Conservation (phyloP, 2,888 invertebrate genomes). For the Tenthredo livida region DNA sequence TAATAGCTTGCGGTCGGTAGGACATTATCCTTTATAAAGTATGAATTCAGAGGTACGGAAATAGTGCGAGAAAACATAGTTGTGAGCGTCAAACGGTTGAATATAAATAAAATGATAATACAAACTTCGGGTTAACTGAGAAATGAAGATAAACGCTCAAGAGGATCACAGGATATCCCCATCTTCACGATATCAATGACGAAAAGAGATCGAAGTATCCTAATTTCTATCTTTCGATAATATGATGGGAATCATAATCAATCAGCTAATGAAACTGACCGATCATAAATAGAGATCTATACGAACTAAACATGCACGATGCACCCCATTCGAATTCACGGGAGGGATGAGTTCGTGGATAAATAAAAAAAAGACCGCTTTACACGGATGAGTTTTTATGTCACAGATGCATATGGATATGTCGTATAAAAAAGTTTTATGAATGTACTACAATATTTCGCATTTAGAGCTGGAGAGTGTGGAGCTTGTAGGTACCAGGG, state of each 20-base stretch:
- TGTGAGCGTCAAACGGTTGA: not conserved
- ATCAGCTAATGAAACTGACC: not conserved
- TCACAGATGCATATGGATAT: not conserved
- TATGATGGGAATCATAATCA: not conserved
- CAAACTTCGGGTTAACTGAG: too few species aligned
- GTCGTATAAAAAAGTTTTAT: constrained; percentile 5
- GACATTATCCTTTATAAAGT: not conserved
- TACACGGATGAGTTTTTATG: constrained; percentile 5
- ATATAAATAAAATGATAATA: not conserved
- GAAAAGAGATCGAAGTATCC: not conserved
- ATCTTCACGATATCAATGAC: not conserved
- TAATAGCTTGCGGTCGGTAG: not conserved
- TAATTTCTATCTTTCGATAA: not conserved
- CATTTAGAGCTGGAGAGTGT: not conserved
- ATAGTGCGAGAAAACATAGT: not conserved
- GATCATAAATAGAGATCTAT: not conserved
- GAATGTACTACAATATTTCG: constrained; percentile 8
- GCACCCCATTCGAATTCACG: not conserved
- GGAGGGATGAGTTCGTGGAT: not conserved
- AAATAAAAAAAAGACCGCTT: not conserved
- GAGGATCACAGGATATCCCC: not conserved
- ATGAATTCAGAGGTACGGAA: not conserved
- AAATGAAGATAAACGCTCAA: not conserved
- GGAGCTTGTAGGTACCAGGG: not conserved
- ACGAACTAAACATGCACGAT: not conserved